A percentile compares a stretch with the other conserved stretches of the same genome.
These are phyloP conservation scores for Drosophila fuyamai DNA, from an alignment of 1,140 invertebrate genomes.

Conservation along the genomic window DNA sequence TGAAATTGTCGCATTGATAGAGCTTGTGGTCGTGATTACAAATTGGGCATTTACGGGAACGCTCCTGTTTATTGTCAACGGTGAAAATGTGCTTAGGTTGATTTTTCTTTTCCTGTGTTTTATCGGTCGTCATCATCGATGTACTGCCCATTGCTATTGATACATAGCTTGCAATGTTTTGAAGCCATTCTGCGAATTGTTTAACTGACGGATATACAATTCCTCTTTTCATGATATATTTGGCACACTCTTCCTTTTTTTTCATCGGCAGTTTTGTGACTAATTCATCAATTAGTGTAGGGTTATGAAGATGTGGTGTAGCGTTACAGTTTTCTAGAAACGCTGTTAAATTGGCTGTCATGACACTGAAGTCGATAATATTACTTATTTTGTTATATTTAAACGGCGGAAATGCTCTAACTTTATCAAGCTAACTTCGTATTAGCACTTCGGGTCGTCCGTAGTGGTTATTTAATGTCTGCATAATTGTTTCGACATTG, in stretches of 20 bases:
- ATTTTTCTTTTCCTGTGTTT: neutral
- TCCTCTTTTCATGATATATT: neutral
- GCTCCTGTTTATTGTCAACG: neutral
- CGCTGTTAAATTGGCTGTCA: constrained; percentile 1
- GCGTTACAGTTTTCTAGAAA: constrained; percentile 1
- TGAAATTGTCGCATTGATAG: no score
- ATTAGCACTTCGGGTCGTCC: no score
- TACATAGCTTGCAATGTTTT: constrained; percentile 1
- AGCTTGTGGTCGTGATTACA: no score
- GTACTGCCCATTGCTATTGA: neutral
- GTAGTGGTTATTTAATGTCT: neutral
- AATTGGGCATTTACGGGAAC: no score
- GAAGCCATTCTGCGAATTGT: neutral
- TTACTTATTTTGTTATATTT: neutral
- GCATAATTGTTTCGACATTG: neutral
- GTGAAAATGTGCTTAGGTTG: neutral
- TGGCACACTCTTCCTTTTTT: neutral
- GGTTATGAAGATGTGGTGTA: neutral
- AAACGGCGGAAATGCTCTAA: constrained; percentile 1
- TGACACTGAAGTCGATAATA: neutral
- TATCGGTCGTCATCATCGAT: neutral
- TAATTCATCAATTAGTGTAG: neutral
- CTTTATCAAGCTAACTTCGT: neutral
- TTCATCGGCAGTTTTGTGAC: neutral
- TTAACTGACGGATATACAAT: neutral